These are phyloP conservation scores for Silurus asotus DNA, from an alignment of 2,113 vertebrate genomes.

Conservation along the genomic window DNA sequence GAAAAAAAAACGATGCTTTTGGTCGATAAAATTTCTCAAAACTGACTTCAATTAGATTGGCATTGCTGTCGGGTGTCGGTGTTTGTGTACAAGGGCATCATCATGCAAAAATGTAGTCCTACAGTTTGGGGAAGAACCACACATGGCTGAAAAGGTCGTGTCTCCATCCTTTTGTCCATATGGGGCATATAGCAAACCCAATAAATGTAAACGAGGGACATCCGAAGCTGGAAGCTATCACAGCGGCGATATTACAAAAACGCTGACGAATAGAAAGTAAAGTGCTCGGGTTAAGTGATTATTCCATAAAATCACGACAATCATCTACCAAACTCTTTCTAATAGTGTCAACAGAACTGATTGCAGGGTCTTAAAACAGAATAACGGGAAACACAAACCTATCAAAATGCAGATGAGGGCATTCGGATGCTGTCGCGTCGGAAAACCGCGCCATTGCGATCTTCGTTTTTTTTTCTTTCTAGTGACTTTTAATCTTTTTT, in stretches of 20 bases:
- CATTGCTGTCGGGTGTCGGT: background rate
- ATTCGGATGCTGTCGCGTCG: background rate
- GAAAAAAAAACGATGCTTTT: background rate
- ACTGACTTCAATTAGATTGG: background rate
- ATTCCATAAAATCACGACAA: background rate
- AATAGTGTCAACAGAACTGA: background rate
- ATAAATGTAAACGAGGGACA: background rate
- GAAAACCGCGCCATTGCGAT: background rate
- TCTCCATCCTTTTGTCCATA: background rate
- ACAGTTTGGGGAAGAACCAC: no score
- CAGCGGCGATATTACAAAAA: background rate
- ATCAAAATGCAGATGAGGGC: constrained; percentile 31
- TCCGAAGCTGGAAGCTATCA: background rate
- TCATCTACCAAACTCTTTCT: background rate
- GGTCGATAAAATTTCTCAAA: background rate
- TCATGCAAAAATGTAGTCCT: no score
- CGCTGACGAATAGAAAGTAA: background rate
- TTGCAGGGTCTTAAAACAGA: background rate
- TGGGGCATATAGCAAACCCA: background rate
- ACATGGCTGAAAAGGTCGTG: no score
- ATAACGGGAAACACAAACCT: background rate
- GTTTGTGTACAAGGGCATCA: no score
- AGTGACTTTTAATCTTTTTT: background rate
- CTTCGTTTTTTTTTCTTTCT: background rate
- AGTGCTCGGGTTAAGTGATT: background rate